Evolutionary conservation across 37 sponge, comb jelly and placozoan species (phyloP).

Genomic region (Bolinopsis microptera): DNA sequence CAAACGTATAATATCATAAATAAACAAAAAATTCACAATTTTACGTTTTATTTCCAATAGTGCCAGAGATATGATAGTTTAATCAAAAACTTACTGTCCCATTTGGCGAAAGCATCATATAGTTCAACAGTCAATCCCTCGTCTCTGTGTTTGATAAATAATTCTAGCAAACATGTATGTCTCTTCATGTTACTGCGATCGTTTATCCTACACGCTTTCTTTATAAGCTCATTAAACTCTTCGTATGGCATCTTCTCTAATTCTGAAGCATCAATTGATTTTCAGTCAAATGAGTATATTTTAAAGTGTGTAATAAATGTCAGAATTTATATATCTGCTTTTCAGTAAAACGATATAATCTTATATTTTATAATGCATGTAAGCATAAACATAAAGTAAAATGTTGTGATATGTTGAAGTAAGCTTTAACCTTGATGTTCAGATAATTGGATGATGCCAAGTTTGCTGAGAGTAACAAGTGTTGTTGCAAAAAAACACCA

Average conservation of each 20-base stretch:
- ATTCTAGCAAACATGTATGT: neutral
- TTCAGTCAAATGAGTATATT: no score
- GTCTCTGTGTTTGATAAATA: neutral
- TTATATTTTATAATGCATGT: no score
- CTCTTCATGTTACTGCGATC: neutral
- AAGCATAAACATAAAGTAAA: no score
- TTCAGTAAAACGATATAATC: no score
- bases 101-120: neutral
- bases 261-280: no score
- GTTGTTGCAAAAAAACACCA: neutral
- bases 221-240: neutral
- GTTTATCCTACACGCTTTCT: neutral
- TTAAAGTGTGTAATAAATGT: no score
- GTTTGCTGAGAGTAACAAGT: neutral
- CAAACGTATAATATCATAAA: no score
- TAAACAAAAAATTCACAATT: no score
- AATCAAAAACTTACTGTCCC: neutral
- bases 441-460: neutral
- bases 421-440: neutral
- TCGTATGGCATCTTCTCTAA: neutral
- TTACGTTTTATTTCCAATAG: no score
- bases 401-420: no score
- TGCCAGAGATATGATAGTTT: no score
- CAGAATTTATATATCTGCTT: no score
- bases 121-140: neutral